These are phyloP conservation scores for Calvadosia cruxmelitensis DNA, from an alignment of 30 jellyfish, hydroid and myxozoan genomes.

Conservation along the genomic window DNA sequence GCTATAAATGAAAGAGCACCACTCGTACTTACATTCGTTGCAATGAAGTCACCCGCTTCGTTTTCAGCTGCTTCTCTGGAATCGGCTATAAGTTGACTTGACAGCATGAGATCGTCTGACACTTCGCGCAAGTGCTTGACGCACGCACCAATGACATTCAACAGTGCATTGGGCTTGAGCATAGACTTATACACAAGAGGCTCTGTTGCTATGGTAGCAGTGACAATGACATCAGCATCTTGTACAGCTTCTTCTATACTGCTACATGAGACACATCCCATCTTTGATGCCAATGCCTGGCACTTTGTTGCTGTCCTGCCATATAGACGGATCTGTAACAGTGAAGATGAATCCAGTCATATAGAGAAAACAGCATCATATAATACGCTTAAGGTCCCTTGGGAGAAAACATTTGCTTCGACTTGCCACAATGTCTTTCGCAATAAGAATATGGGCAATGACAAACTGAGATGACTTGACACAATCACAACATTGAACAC, in stretches of 20 bases:
- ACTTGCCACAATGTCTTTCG: no score
- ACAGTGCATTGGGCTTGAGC: slow-evolving; percentile 48
- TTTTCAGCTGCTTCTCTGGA: slow-evolving; percentile 53
- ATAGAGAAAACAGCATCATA: no score
- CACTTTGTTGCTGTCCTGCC: slow-evolving; percentile 44
- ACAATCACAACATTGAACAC: no score
- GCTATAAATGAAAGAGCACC: no score
- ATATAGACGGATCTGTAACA: slow-evolving; percentile 49
- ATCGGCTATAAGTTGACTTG: slow-evolving; percentile 70
- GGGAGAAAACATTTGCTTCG: no score
- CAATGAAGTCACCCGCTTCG: slow-evolving; percentile 85
- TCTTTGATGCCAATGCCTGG: slow-evolving; percentile 25
- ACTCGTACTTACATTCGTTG: slow-evolving; percentile 34
- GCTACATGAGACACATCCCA: slow-evolving; percentile 32
- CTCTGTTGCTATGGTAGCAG: slow-evolving; percentile 52
- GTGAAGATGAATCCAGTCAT: no score
- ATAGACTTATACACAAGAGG: slow-evolving; percentile 65
- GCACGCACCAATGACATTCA: slow-evolving; percentile 75
- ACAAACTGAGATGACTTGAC: no score
- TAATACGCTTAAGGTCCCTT: no score
- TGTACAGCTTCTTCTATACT: slow-evolving; percentile 71
- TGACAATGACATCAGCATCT: slow-evolving; percentile 91
- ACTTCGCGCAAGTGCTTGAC: slow-evolving; percentile 62
- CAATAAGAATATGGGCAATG: no score
- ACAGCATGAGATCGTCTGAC: slow-evolving; percentile 69